Conservation (phyloP, 2,888 invertebrate genomes). For the Automeris io region DNA sequence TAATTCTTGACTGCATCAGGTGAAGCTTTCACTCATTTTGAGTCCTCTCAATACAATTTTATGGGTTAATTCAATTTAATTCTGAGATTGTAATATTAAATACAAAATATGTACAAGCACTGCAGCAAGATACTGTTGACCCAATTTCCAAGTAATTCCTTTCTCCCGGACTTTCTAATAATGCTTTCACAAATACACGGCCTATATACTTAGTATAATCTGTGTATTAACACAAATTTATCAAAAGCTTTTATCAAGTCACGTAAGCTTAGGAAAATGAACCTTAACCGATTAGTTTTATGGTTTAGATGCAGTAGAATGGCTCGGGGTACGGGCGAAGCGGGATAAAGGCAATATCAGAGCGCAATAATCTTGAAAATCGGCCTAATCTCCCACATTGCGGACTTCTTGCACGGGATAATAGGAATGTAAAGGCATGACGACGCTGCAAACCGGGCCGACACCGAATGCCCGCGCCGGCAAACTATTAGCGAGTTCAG, state of each 20-base stretch:
- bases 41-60: no score
- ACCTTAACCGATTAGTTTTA: not conserved
- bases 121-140: no score
- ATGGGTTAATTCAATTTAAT: no score
- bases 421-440: not conserved
- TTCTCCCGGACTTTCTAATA: no score
- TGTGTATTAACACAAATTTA: slow-evolving; percentile 2
- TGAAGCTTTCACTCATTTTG: no score
- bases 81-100: no score
- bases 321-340: not conserved
- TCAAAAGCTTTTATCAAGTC: not conserved
- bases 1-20: no score
- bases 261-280: not conserved
- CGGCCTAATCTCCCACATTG: slow-evolving; percentile 1
- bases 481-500: no score
- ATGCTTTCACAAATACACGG: no score
- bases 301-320: not conserved
- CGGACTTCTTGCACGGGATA: not conserved
- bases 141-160: no score
- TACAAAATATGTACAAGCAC: no score
- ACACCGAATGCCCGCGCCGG: no score
- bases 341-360: not conserved
- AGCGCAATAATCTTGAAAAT: not conserved
- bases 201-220: slow-evolving; percentile 3
- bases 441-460: not conserved